Evolutionary conservation across 2,113 vertebrate genomes (phyloP), one percentile per base, ranked within the genome.

Genomic region (Solea solea): DNA sequence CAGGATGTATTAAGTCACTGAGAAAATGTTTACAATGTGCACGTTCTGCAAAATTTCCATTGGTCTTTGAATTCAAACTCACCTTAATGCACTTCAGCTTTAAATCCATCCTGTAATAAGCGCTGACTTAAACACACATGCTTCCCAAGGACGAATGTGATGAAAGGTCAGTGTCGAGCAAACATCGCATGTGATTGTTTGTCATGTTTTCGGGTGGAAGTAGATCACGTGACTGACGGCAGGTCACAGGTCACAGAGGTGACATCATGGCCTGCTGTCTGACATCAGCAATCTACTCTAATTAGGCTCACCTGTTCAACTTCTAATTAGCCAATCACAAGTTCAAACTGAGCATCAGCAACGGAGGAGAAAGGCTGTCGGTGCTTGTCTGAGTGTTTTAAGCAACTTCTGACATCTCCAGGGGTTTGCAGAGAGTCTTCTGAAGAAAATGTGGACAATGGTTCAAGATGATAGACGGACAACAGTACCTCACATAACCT

Each of bases 161-260:
- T 25, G 42, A 70, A 72, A 82, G 72, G 70, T 85, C 62, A 66
- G 44, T 42, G 60, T 48, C 21, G 55, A 45, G 57, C 53, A 77
- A 74, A 77, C 68, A 66, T 16, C 48, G 28, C 40, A 71, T 72
- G 66, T 61, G 54, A 68, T 71, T 2, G 16, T 40, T 53, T 25
- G 59, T 71, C 53, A 75, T 4, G 45, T 12, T 9, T 11, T 5
- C 3, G 44, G 13, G 21, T 21, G 21, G 76, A 70, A 64, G 63
- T 68, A 69, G 81, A 85, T 86, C 76, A 44, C 48, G 64, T 74
- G 68, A 69, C 64, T 74, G 65, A 76, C 55, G 52, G 76, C 11
- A 74, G 86, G 83, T 86, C 72, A 71, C 53, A 64, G 81, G 83
- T 71, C 82, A 81, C 49, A 27, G 65, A 78, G 81, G 74, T 70